These are phyloP conservation scores for Hippocampus comes DNA, from an alignment of 2,113 vertebrate species.

Conservation along the genomic window DNA sequence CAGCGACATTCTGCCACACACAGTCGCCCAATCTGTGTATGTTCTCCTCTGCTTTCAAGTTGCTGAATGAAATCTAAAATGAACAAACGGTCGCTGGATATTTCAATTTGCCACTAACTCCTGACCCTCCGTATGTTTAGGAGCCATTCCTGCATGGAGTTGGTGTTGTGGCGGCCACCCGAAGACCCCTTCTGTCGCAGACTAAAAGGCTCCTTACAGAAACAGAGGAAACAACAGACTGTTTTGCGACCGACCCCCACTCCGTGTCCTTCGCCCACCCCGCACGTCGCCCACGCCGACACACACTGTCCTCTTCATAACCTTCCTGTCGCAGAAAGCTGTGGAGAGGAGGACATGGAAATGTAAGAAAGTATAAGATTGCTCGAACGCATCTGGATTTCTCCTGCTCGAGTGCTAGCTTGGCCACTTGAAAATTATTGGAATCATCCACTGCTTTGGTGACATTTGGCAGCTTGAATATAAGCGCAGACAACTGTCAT, in stretches of 20 bases:
- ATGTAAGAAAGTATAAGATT: slow-evolving; percentile 48
- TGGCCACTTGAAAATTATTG: slow-evolving; percentile 9
- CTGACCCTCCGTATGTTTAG: slow-evolving; percentile 34
- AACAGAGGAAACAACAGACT: slow-evolving; percentile 67
- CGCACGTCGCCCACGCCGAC: slow-evolving; percentile 39
- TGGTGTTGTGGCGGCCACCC: slow-evolving; percentile 78
- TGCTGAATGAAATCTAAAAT: neutral
- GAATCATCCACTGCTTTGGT: slow-evolving; percentile 22
- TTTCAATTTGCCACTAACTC: neutral
- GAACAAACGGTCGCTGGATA: neutral
- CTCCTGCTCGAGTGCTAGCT: slow-evolving; percentile 1
- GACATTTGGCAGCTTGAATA: slow-evolving; percentile 8
- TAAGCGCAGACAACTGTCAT: neutral
- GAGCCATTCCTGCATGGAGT: slow-evolving; percentile 78
- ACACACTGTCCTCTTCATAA: slow-evolving; percentile 41
- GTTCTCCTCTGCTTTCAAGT: slow-evolving; percentile 30
- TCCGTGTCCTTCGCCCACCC: slow-evolving; percentile 47
- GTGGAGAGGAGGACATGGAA: slow-evolving; percentile 78
- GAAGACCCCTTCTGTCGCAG: slow-evolving; percentile 68
- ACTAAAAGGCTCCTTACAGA: slow-evolving; percentile 68
- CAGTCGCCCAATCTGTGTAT: slow-evolving; percentile 76
- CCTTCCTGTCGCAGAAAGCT: slow-evolving; percentile 45
- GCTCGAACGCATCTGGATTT: slow-evolving; percentile 5
- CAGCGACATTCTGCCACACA: slow-evolving; percentile 75
- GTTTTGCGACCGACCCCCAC: slow-evolving; percentile 49